Conservation (phyloP, 1,140 invertebrate species). For the Cardiocondyla obscurior region DNA sequence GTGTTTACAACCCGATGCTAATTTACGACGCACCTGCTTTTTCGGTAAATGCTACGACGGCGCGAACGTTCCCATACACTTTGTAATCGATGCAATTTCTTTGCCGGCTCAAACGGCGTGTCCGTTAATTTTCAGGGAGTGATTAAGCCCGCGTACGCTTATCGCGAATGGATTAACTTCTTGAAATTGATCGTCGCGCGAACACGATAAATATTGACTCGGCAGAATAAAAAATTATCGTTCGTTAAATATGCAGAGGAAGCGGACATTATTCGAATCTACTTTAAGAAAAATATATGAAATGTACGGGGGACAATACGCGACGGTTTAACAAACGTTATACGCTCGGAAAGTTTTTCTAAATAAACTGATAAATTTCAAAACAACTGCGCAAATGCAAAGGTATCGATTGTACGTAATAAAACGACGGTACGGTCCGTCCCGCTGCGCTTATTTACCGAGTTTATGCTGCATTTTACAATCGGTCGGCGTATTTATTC, state of each 20-base stretch:
- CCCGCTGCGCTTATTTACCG: slow-evolving; percentile 15
- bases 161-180: neutral
- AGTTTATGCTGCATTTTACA: slow-evolving; percentile 51
- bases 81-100: neutral
- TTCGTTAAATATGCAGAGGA: neutral
- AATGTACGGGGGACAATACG: neutral
- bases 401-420: slow-evolving; percentile 34
- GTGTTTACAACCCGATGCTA: slow-evolving; percentile 60
- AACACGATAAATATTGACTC: neutral
- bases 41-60: slow-evolving; percentile 22
- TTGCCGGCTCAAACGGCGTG: neutral
- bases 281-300: neutral
- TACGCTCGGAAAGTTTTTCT: neutral
- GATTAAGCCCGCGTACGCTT: neutral
- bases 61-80: slow-evolving; percentile 21
- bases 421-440: slow-evolving; percentile 1
- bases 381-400: slow-evolving; percentile 45
- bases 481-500: slow-evolving; percentile 42
- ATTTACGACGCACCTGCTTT: slow-evolving; percentile 65
- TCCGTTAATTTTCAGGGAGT: slow-evolving; percentile 37
- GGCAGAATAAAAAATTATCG: neutral
- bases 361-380: neutral
- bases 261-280: neutral
- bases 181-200: neutral
- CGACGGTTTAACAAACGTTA: neutral